A percentile compares a stretch with the other conserved stretches of the same genome.
These are phyloP conservation scores for Amphimallon solstitiale DNA, from an alignment of 2,888 invertebrate genomes.

Conservation along the genomic window DNA sequence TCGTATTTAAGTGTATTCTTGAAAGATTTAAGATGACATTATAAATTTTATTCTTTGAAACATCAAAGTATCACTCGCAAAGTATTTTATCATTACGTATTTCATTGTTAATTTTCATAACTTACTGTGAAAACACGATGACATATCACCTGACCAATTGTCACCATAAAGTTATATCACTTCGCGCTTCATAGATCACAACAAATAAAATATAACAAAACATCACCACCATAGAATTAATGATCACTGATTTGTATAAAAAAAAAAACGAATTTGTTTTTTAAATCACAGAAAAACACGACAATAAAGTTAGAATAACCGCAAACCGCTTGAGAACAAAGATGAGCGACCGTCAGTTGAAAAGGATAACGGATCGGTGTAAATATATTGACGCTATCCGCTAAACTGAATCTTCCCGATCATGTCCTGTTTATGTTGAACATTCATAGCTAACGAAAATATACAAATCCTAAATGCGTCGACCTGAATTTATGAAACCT, in stretches of 20 bases:
- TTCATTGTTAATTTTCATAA: background rate
- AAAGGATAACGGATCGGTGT: conserved; percentile 20
- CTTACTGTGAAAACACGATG: conserved; percentile 19
- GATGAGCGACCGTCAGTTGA: background rate
- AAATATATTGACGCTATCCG: conserved; percentile 17
- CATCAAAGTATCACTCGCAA: background rate
- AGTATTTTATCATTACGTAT: background rate
- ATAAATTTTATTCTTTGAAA: too few species aligned
- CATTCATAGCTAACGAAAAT: conserved; percentile 41
- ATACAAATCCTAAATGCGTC: conserved; percentile 46
- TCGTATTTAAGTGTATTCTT: too few species aligned
- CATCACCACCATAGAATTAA: background rate
- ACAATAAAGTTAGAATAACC: background rate
- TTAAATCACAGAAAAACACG: background rate
- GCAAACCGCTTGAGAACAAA: background rate
- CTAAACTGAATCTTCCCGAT: conserved; percentile 19
- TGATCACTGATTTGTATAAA: background rate
- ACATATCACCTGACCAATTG: conserved; percentile 14
- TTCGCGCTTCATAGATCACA: background rate
- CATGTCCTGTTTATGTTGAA: conserved; percentile 37
- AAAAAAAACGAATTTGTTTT: background rate
- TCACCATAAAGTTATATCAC: conserved; percentile 15
- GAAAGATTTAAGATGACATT: too few species aligned
- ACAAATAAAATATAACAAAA: background rate
- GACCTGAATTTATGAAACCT: conserved; percentile 36